Evolutionary conservation across 2,888 invertebrate genomes (phyloP).

Genomic region (Frankliniella intonsa): DNA sequence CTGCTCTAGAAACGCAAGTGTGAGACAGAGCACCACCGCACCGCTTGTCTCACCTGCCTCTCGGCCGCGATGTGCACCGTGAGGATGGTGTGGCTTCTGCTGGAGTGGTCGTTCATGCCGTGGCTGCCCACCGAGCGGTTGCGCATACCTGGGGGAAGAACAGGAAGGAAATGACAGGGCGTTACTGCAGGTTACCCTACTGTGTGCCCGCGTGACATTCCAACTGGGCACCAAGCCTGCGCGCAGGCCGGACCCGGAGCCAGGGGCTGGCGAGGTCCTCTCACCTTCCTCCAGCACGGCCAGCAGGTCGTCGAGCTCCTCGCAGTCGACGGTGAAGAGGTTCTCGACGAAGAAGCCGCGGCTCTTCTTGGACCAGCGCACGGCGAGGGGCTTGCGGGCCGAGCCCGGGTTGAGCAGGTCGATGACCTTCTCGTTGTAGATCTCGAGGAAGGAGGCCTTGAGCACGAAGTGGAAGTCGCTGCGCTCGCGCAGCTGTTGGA

Average conservation of each 20-base stretch:
- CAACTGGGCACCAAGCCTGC: no score
- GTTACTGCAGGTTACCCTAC: no score
- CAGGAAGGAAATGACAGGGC: no score
- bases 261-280: no score
- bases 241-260: no score
- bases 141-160: slow-evolving; percentile 69
- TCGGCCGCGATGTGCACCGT: slow-evolving; percentile 86
- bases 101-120: slow-evolving; percentile 90
- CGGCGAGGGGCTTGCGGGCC: slow-evolving; percentile 75
- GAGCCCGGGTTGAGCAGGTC: slow-evolving; percentile 86
- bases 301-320: slow-evolving; percentile 83
- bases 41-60: slow-evolving; percentile 55
- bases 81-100: slow-evolving; percentile 87
- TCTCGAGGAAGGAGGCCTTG: slow-evolving; percentile 90
- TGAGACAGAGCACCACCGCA: no score
- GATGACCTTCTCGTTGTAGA: slow-evolving; percentile 96
- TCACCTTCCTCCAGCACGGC: slow-evolving; percentile 92
- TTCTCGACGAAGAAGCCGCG: slow-evolving; percentile 94
- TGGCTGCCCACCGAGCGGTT: slow-evolving; percentile 84
- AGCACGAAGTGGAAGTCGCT: slow-evolving; percentile 76
- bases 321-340: slow-evolving; percentile 91
- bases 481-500: slow-evolving; percentile 71
- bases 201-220: no score
- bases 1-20: no score
- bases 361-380: slow-evolving; percentile 91